Base-by-base conservation (phyloP, 2,113 vertebrate species). In the Plectropomus leopardus region DNA sequence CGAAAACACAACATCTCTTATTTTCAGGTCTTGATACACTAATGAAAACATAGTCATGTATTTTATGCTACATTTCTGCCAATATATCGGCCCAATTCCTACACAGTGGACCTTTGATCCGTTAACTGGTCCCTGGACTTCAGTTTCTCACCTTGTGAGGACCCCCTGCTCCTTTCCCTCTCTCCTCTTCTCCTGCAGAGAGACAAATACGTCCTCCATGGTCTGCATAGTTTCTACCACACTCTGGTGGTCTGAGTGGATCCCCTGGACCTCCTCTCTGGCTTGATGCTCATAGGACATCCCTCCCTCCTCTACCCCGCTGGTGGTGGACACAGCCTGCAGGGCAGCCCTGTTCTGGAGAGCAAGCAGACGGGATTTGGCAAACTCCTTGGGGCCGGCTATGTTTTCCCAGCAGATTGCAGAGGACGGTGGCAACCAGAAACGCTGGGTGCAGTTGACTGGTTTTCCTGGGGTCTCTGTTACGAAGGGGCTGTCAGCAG, bases 311-410 rank as follows among this genome's bases (percentile, higher is more conserved):
- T 89, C 93, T 67, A 95, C 34, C 6, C 94, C 94, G 1, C 94
- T 94, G 40, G 92, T 89, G 55, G 78, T 76, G 59, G 92, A 89
- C 76, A 95, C 88, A 0, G 94, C 92, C 67, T 94, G 90, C 59
- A 96, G 91, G 3, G 95, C 89, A 0, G 94, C 95, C 47, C 94
- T 79, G 89, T 96, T 96, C 89, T 96, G 95, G 42, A 96, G 93
- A 11, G 92, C 86, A 4, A 95, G 90, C 34, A 95, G 83, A 16
- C 95, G 94, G 17, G 93, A 94, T 34, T 55, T 81, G 76, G 93
- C 91, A 24, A 96, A 94, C 83, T 96, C 95, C 71, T 95, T 84
- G 0, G 94, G 93, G 0, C 82, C 92, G 1, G 86, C 95, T 8
- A 94, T 78, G 80, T 94, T 88, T 21, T 94, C 94, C 94, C 95